Evolutionary conservation across 2,797 vertebrate species (phyloP).

Genomic region (Silurus lanzhouensis): DNA sequence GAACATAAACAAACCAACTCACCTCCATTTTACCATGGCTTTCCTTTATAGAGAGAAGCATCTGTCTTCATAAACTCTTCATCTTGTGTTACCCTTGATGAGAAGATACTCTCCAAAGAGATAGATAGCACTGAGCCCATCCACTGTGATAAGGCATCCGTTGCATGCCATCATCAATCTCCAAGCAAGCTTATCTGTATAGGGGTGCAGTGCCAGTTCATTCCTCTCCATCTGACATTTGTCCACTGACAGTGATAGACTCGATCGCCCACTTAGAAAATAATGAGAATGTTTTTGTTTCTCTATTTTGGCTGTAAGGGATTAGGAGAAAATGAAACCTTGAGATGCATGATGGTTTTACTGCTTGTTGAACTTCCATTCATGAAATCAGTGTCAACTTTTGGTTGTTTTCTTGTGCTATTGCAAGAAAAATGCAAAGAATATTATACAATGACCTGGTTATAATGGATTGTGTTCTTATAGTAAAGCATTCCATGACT

Average conservation of each 20-base stretch:
- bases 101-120: constrained; percentile 54
- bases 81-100: constrained; percentile 57
- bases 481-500: background rate
- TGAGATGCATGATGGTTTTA: constrained; percentile 6
- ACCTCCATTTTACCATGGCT: constrained; percentile 29
- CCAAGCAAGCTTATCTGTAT: constrained; percentile 55
- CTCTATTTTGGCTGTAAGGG: constrained; percentile 22
- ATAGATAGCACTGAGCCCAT: constrained; percentile 55
- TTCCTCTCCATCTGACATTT: constrained; percentile 59
- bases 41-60: constrained; percentile 32
- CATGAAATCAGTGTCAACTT: constrained; percentile 2
- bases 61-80: constrained; percentile 56
- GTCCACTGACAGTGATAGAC: constrained; percentile 59
- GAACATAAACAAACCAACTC: constrained; percentile 55
- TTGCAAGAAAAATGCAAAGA: background rate
- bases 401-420: background rate
- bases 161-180: constrained; percentile 53
- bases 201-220: constrained; percentile 49
- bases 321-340: constrained; percentile 16
- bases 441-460: background rate
- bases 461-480: background rate
- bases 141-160: constrained; percentile 56
- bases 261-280: constrained; percentile 60
- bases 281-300: constrained; percentile 56
- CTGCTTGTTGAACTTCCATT: background rate